Percentiles rank a stretch among this genome's conserved stretches.
Evolutionary conservation across 1,140 invertebrate species (phyloP).

Genomic region (Agrypnia vestita): DNA sequence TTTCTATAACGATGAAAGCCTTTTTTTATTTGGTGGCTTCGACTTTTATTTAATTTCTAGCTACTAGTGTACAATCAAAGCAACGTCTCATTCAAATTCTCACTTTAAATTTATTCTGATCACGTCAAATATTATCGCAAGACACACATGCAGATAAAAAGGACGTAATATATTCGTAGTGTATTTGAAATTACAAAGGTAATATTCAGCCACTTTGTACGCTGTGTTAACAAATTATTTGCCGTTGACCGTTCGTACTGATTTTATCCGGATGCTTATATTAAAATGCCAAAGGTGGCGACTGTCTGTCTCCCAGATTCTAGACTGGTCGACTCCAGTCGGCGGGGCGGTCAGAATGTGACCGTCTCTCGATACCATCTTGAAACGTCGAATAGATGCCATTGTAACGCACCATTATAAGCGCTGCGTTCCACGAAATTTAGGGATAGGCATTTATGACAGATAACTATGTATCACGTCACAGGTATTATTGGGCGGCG

Average conservation of each 20-base stretch:
- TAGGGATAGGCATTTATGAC: slow-evolving; percentile 57
- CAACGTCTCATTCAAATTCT: slow-evolving; percentile 1
- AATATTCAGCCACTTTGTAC: background rate
- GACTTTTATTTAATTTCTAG: background rate
- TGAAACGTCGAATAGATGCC: background rate
- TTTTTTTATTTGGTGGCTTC: background rate
- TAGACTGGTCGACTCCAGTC: slow-evolving; percentile 57
- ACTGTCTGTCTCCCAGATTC: slow-evolving; percentile 57
- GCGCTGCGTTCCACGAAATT: slow-evolving; percentile 45
- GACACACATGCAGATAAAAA: background rate
- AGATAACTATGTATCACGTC: slow-evolving; percentile 60
- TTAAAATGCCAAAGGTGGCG: slow-evolving; percentile 53
- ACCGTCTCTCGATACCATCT: slow-evolving; percentile 10
- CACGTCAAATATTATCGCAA: background rate
- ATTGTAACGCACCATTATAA: slow-evolving; percentile 35
- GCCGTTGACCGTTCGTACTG: background rate
- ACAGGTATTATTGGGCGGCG: slow-evolving; percentile 43
- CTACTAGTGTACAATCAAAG: background rate
- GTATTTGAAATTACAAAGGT: background rate
- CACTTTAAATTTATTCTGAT: background rate
- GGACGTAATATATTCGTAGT: background rate
- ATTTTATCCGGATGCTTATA: background rate
- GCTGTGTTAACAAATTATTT: slow-evolving; percentile 4
- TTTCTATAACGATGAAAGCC: background rate
- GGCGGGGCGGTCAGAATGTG: slow-evolving; percentile 45